Base-by-base conservation (phyloP, 1,140 invertebrate genomes). In the Amphibalanus amphitrite region DNA sequence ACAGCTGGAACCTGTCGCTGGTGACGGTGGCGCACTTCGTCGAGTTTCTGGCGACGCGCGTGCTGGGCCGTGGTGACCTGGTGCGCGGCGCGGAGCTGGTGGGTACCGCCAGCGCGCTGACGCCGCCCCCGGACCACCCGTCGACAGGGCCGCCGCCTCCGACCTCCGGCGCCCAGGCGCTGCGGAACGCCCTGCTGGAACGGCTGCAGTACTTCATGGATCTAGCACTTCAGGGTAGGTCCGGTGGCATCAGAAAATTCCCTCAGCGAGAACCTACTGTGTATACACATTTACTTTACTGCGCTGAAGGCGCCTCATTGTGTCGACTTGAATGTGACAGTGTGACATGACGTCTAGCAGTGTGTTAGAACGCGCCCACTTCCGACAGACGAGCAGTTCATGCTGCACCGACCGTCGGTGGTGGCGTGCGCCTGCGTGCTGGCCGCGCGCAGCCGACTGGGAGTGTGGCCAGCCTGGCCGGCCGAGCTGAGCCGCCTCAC, bases 21-120 rank as follows among this genome's bases (percentile, higher is more conserved):
- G 84, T 84, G 4, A 86, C 84, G 0, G 80, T 83, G 0, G 82
- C 84, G 29, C 83, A 85, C 28, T 86, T 85, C 75, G 79, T 82
- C 0, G 82, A 84, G 8, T 81, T 85, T 47, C 81, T 83, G 73
- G 76, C 79, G 0, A 78, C 82, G 30, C 82, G 81, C 67, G 78
- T 82, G 71, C 79, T 85, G 29, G 79, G 81, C 1, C 79, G 80
- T 26, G 77, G 78, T 28, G 84, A 86, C 71, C 68, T 76, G 47
- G 47, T 59, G 47, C 47, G 10, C 13, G 47, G 47, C 47, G 47
- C 47, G 6, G 13, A 20, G 47, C 47, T 20, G 10, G 47, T 3
- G 6, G 47, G 47, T 1, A 13, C 47, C 13, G 47, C 1, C 13
- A 59, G 47, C 47, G 47, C 47, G 47, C 47, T 59, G 47, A 59